phyloP scores from a whole-genome alignment of 2,113 vertebrate genomes.

The Scatophagus argus region DNA sequence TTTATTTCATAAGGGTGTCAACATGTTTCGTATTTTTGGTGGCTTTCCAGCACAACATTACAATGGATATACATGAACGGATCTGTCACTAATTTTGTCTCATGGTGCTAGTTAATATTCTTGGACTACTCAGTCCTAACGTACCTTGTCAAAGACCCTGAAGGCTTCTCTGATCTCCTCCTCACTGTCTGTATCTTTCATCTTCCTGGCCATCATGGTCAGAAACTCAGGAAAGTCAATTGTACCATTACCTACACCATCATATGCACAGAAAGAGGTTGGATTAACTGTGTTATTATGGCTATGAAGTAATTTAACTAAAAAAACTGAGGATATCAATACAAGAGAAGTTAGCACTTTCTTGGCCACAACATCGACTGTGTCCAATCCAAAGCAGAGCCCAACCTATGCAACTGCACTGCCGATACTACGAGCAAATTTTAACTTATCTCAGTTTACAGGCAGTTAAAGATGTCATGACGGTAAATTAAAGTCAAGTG shows the following conservation, averaged over 20 bases:
- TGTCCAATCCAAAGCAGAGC: no score
- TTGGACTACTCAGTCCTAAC: background rate
- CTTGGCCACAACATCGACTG: background rate
- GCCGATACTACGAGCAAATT: background rate
- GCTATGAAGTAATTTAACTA: background rate
- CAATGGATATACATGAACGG: background rate
- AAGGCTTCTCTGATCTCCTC: slow-evolving; percentile 94
- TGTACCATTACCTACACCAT: slow-evolving; percentile 88
- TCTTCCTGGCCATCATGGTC: slow-evolving; percentile 95
- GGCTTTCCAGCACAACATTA: background rate
- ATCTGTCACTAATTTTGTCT: background rate
- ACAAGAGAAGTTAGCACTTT: background rate
- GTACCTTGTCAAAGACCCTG: slow-evolving; percentile 92
- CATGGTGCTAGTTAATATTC: background rate
- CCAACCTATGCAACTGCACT: background rate
- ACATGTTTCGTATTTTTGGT: background rate
- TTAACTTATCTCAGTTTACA: background rate
- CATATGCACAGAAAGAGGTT: slow-evolving; percentile 6
- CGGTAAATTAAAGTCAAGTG: background rate
- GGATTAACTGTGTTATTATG: background rate
- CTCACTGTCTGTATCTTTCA: slow-evolving; percentile 95
- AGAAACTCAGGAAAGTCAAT: slow-evolving; percentile 94
- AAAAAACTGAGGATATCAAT: background rate
- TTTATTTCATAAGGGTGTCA: background rate
- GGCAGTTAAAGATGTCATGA: background rate